Conservation (phyloP, 2,113 vertebrate species). For the Sula dactylatra region DNA sequence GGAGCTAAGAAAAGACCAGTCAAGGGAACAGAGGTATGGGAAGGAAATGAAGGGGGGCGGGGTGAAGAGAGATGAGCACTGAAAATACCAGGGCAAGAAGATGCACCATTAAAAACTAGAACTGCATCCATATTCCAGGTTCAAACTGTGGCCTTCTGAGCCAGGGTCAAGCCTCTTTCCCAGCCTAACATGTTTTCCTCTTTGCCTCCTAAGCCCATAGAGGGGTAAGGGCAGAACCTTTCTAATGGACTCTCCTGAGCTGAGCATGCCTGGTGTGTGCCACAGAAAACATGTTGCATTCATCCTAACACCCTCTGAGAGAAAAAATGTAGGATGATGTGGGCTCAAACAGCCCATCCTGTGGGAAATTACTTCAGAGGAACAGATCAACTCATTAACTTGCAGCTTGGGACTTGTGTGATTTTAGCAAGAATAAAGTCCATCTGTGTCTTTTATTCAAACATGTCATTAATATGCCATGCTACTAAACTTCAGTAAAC, state of each 20-base stretch:
- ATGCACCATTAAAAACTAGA: neutral
- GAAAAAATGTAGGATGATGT: neutral
- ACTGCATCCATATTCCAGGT: neutral
- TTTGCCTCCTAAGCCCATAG: neutral
- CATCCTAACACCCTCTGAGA: neutral
- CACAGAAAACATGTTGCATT: neutral
- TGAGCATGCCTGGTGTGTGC: neutral
- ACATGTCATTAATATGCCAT: neutral
- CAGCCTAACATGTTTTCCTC: neutral
- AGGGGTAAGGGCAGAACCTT: neutral
- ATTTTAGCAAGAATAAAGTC: conserved; percentile 22
- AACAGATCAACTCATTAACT: conserved; percentile 15
- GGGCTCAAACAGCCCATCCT: neutral
- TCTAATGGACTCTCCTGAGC: neutral
- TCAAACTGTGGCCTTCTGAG: neutral
- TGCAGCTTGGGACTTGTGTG: neutral
- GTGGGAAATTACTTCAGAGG: conserved; percentile 4
- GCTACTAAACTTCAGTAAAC: conserved; percentile 15
- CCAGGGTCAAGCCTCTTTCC: neutral
- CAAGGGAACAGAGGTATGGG: neutral
- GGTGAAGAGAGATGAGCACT: neutral
- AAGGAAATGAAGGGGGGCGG: neutral
- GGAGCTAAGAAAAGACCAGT: neutral
- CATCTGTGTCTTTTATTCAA: neutral
- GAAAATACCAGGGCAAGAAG: neutral